Evolutionary conservation across 2,888 invertebrate species (phyloP).

Genomic region (Fissipunctia ypsillon): DNA sequence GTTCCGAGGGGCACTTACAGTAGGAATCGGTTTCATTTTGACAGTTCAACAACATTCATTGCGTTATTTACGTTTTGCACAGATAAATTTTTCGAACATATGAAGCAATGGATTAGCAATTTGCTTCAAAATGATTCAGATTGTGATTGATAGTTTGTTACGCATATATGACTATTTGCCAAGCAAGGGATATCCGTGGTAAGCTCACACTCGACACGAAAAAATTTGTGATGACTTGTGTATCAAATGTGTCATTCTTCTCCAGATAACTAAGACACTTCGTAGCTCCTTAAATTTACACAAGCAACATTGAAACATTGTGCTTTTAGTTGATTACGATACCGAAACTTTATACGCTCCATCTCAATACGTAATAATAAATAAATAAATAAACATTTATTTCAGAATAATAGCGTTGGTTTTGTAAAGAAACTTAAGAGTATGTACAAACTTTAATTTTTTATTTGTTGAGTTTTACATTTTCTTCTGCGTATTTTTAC

Average conservation of each 20-base stretch:
- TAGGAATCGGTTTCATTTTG: too few relatives aligned
- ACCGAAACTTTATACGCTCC: slow-evolving; percentile 36
- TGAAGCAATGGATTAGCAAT: too few relatives aligned
- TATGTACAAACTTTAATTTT: not conserved
- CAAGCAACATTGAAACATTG: slow-evolving; percentile 42
- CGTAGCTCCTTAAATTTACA: slow-evolving; percentile 33
- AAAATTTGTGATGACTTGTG: too few relatives aligned
- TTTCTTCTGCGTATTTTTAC: not conserved
- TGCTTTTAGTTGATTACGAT: slow-evolving; percentile 58
- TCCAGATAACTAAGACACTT: slow-evolving; percentile 7
- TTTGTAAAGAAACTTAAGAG: slow-evolving; percentile 30
- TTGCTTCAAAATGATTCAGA: too few relatives aligned
- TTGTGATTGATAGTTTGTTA: too few relatives aligned
- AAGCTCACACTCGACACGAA: too few relatives aligned
- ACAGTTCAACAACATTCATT: too few relatives aligned
- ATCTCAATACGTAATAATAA: slow-evolving; percentile 33
- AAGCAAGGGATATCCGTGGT: too few relatives aligned
- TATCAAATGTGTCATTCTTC: not conserved
- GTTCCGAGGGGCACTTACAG: too few relatives aligned
- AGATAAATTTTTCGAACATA: too few relatives aligned
- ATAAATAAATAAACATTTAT: too few relatives aligned
- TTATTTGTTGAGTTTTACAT: not conserved
- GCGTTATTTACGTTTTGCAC: too few relatives aligned
- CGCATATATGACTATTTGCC: not conserved
- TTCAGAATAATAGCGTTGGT: slow-evolving; percentile 13